Base-by-base conservation (phyloP, 2,888 invertebrate species). In the Silvanus unidentatus region DNA sequence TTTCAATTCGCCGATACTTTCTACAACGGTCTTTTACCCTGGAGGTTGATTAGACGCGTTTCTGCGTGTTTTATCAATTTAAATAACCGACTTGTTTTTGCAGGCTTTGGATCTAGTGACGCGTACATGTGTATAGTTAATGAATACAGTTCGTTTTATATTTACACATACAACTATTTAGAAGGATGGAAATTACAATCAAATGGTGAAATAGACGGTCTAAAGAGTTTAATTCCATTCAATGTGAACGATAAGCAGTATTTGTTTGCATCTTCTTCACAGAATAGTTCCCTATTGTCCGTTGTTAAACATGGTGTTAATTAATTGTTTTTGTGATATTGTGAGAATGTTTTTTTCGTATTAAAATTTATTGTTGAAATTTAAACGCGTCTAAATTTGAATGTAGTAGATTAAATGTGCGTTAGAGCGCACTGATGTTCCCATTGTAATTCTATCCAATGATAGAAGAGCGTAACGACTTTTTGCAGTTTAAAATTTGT, bases 171-270 rank as follows among this genome's bases (percentile, higher is more conserved):
- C 48, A 50, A 60, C 43, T 65, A 62, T 48, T 52, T 69, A 13
- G 60, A 64, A 48, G 70, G 69, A 1, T 70, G 69, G 68, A 62
- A 62, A 53, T 36, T 67, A 29, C 62, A 64, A 56, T 60, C 63
- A 0, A 58, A 47, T 15, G 68, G 67, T 27, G 52, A 58, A 52
- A 43, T 70, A 32, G 63, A 66, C 37, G 69, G 68, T 28, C 47
- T 70, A 16, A 62, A 52, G 42, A 57, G 58, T 40, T 54, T 71
- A 32, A 48, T 67, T 46, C 68, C 71, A 5, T 62, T 70, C 44
- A 53, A 58, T 47, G 16, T 68, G 16, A 60, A 65, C 34, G 48
- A 57, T 36, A 52, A 63, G 43, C 45, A 46, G 6, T 69, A 67
- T 50, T 52, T 69, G 40, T 64, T 69, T 48, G 69, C 65, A 40